phyloP scores from a whole-genome alignment of 2,888 invertebrate genomes.

The Amphimallon solstitiale region DNA sequence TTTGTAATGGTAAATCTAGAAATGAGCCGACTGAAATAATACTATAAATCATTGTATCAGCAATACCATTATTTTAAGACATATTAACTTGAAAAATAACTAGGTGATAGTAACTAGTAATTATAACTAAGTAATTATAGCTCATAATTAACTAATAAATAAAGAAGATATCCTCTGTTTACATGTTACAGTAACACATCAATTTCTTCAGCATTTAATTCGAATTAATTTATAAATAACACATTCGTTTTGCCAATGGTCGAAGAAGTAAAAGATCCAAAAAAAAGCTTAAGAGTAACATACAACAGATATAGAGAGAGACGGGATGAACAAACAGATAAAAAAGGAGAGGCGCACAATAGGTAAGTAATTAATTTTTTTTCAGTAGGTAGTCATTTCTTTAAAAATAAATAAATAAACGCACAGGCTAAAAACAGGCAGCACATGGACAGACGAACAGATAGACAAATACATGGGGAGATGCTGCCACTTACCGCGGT shows the following conservation, averaged over 20 bases:
- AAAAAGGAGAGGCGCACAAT: conserved; percentile 65
- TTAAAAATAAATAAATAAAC: conserved; percentile 29
- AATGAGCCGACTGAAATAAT: no score
- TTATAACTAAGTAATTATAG: no score
- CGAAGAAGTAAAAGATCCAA: conserved; percentile 18
- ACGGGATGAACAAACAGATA: conserved; percentile 65
- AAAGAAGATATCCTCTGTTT: no score
- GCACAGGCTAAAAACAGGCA: conserved; percentile 60
- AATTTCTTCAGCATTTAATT: neutral
- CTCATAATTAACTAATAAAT: no score
- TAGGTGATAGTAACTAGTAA: neutral
- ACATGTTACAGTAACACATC: neutral
- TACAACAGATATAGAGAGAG: conserved; percentile 66
- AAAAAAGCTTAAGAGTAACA: conserved; percentile 65
- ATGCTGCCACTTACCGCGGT: conserved; percentile 92
- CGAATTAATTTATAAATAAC: neutral
- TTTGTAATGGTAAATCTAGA: no score
- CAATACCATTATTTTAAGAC: no score
- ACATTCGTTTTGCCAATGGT: conserved; percentile 14
- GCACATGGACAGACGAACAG: conserved; percentile 63
- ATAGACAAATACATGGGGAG: conserved; percentile 62
- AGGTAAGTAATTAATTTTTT: conserved; percentile 38
- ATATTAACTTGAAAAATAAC: no score
- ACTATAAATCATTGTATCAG: no score
- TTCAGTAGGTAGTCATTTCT: conserved; percentile 5